A percentile compares a stretch with the other conserved stretches of the same genome.
These are phyloP conservation scores for Athene cunicularia DNA, from an alignment of 2,113 vertebrate species.

Conservation along the genomic window DNA sequence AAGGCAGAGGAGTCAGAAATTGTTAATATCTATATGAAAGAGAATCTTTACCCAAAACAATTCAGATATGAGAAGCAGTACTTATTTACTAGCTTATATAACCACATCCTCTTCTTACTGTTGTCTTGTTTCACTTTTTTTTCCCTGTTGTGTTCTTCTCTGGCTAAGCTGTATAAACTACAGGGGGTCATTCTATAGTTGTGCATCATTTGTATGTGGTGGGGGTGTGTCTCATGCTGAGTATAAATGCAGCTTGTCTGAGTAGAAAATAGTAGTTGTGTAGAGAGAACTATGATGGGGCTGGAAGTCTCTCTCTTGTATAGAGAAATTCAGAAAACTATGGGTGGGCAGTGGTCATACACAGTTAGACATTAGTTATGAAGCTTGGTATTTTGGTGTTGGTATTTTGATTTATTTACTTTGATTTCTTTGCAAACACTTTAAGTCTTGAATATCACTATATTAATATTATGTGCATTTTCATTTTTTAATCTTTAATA, in stretches of 20 bases:
- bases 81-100: background rate
- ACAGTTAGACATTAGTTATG: background rate
- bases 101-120: background rate
- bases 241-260: background rate
- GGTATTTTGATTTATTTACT: background rate
- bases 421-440: background rate
- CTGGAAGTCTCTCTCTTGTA: background rate
- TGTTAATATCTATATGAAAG: background rate
- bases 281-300: background rate
- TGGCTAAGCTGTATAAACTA: background rate
- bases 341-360: background rate
- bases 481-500: slow-evolving; percentile 56
- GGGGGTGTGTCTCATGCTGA: background rate
- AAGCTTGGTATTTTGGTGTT: background rate
- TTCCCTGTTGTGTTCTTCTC: background rate
- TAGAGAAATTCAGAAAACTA: background rate
- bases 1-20: background rate
- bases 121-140: background rate
- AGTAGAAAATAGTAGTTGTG: background rate
- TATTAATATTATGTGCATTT: background rate
- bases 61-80: background rate
- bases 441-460: background rate
- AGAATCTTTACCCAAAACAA: background rate
- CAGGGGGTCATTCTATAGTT: background rate
- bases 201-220: background rate